phyloP scores from a whole-genome alignment of 2,113 vertebrate genomes.

The Aramus guarauna region DNA sequence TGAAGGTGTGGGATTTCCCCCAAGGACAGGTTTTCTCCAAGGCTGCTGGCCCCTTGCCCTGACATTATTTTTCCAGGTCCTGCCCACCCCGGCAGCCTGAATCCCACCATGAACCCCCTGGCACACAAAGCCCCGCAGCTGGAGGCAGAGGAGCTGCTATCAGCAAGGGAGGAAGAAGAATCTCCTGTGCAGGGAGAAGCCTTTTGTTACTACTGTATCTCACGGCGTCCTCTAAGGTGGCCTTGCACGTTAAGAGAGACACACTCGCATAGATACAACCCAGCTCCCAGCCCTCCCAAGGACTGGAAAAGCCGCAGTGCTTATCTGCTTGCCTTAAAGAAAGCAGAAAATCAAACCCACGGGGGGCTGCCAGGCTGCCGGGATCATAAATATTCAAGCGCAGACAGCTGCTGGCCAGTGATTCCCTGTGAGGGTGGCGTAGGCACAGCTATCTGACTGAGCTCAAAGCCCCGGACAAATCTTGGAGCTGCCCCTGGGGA shows the following conservation, averaged over 20 bases:
- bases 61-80: background rate
- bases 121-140: background rate
- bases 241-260: background rate
- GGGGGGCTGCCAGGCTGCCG: background rate
- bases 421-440: background rate
- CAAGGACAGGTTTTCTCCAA: background rate
- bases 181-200: background rate
- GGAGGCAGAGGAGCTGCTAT: background rate
- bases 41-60: background rate
- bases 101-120: accelerated
- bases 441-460: background rate
- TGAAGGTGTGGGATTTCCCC: background rate
- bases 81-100: background rate
- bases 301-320: background rate
- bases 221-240: background rate
- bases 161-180: background rate
- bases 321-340: background rate
- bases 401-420: background rate
- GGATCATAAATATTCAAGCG: background rate
- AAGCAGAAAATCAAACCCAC: background rate
- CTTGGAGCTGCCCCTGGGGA: background rate
- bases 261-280: background rate
- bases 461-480: background rate
- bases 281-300: background rate
- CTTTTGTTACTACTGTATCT: background rate